Conservation (phyloP, 2,888 invertebrate species). For the Ganaspis brasiliensis region DNA sequence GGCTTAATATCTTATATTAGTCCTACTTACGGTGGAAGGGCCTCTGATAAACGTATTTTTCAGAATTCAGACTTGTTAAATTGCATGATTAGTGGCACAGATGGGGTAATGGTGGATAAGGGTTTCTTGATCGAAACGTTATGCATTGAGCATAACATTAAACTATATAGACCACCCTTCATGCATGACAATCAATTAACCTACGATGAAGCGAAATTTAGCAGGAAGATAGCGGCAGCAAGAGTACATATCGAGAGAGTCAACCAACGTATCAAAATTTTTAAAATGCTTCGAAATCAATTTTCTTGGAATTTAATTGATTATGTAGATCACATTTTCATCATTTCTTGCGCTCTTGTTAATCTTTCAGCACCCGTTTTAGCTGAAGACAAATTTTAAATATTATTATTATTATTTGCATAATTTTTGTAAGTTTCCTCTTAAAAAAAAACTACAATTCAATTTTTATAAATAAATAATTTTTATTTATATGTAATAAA, state of each 20-base stretch:
- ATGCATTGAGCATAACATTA: slow-evolving; percentile 51
- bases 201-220: slow-evolving; percentile 43
- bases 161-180: slow-evolving; percentile 56
- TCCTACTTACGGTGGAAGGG: slow-evolving; percentile 59
- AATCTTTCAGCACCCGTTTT: slow-evolving; percentile 46
- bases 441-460: too few species aligned
- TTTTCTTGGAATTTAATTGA: slow-evolving; percentile 2
- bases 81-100: slow-evolving; percentile 8
- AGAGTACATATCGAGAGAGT: slow-evolving; percentile 56
- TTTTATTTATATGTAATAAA: background rate
- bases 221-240: slow-evolving; percentile 44
- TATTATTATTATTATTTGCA: background rate
- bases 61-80: slow-evolving; percentile 57
- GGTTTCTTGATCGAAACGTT: slow-evolving; percentile 66
- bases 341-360: slow-evolving; percentile 2
- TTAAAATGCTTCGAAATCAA: slow-evolving; percentile 33
- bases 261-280: slow-evolving; percentile 51
- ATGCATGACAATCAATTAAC: slow-evolving; percentile 47
- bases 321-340: slow-evolving; percentile 45
- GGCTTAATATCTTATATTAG: slow-evolving; percentile 62
- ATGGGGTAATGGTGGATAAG: slow-evolving; percentile 65
- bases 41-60: slow-evolving; percentile 61
- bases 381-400: slow-evolving; percentile 44
- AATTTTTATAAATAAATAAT: background rate
- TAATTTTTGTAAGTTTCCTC: too few species aligned